Evolutionary conservation across 30 jellyfish, hydroid and myxozoan genomes (phyloP), one percentile per base, ranked within the genome.

Genomic region (Pseudorhiza aurosa): DNA sequence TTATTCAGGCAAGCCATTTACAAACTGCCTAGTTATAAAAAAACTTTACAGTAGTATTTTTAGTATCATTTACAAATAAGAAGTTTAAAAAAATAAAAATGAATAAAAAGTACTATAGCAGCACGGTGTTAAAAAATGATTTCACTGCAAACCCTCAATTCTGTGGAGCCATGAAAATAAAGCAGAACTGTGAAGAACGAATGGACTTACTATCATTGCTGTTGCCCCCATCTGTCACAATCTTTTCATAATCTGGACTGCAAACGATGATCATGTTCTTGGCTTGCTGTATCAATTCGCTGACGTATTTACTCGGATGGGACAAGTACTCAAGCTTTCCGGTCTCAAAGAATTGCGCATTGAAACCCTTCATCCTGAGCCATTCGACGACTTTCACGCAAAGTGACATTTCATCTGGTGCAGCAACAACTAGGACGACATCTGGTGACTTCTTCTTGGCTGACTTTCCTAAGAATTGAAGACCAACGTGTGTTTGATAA

Each of bases 351-450:
- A 58, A 64, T 15, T 17, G 12, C 35, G 77, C 77, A 64, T 31
- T 58, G 35, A 64, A 64, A 9, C 77, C 77, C 14, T 64, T 64
- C 19, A 31, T 64, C 14, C 77, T 5, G 21, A 64, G 53, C 77
- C 77, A 64, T 18, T 64, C 37, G n/a, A 32, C 58, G 15, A 35
- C 2, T 1, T n/a, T 3, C 35, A 31, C 18, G 14, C 77, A 32
- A 32, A 64, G 32, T 9, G 0, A 22, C 4, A 32, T 17, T 33
- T 64, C 59, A 33, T 64, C 77, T 24, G 50, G 17, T 5, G 77
- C 77, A 30, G 60, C 1, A 0, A n/a, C 77, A 12, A 64, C 59
- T 14, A 64, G 35, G 39, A 64, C 59, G 30, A 24, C 51, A 28
- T 59, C 15, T 5, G 77, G 15, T 1, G 19, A 19, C 15, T 12